These are phyloP conservation scores for Sialis lutaria DNA, from an alignment of 2,888 invertebrate genomes.

Conservation along the genomic window DNA sequence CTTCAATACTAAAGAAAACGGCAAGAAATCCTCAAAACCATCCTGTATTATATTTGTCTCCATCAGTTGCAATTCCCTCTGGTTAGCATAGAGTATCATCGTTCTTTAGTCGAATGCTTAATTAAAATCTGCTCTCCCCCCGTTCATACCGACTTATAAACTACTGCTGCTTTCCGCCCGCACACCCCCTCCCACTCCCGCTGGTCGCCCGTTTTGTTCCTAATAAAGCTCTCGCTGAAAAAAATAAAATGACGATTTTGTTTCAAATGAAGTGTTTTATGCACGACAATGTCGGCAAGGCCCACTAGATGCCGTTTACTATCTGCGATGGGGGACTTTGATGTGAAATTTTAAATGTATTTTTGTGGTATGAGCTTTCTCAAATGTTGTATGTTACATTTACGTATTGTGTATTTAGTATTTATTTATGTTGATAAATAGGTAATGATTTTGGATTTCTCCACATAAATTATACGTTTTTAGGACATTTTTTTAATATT, in stretches of 20 bases:
- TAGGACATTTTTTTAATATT: too few species aligned
- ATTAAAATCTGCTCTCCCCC: constrained; percentile 21
- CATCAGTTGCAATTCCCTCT: neutral
- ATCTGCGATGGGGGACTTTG: too few species aligned
- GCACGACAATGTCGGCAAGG: neutral
- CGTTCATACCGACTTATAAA: constrained; percentile 1
- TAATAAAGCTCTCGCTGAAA: neutral
- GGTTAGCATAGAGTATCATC: constrained; percentile 1
- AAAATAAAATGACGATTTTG: constrained; percentile 1
- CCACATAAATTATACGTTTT: too few species aligned
- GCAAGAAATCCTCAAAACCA: too few species aligned
- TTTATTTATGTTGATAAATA: too few species aligned
- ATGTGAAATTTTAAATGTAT: too few species aligned
- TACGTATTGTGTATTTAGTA: too few species aligned
- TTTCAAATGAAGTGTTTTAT: neutral
- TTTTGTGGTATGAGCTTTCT: too few species aligned
- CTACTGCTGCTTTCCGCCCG: neutral
- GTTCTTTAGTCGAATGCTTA: constrained; percentile 20
- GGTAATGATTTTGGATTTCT: too few species aligned
- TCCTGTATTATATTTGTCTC: neutral
- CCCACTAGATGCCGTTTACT: neutral
- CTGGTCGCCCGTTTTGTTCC: neutral
- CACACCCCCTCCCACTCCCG: neutral
- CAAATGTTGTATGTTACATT: too few species aligned
- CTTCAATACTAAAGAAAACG: too few species aligned